phyloP scores from a whole-genome alignment of 2,888 invertebrate genomes.

The Drosophila infuscata region DNA sequence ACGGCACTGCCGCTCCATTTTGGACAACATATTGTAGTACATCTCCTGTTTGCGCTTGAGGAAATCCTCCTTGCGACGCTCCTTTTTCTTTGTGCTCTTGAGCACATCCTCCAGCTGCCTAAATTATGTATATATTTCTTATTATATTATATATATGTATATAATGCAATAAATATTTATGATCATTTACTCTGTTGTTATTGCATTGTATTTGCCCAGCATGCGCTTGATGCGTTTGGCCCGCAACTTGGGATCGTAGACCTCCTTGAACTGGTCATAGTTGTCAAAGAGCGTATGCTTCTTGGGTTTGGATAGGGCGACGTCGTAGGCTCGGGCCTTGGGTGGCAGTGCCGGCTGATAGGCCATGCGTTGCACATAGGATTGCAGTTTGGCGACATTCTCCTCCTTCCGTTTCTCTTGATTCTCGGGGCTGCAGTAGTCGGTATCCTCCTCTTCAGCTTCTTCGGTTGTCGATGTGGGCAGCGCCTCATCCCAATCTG shows the following conservation, averaged over 20 bases:
- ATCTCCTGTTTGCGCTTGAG: conserved; percentile 78
- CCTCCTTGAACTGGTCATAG: conserved; percentile 65
- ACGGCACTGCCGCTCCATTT: conserved; percentile 80
- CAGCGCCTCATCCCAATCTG: conserved; percentile 76
- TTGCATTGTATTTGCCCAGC: conserved; percentile 65
- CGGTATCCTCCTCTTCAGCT: conserved; percentile 58
- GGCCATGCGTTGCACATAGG: conserved; percentile 77
- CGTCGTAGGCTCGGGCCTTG: conserved; percentile 58
- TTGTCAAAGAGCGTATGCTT: conserved; percentile 50
- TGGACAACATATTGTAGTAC: conserved; percentile 79
- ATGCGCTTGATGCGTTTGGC: conserved; percentile 72
- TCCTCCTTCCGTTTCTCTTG: conserved; percentile 55
- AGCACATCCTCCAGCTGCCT: conserved; percentile 78
- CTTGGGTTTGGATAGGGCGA: conserved; percentile 70
- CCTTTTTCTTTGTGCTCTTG: conserved; percentile 69
- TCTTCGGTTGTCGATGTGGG: conserved; percentile 54
- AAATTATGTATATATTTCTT: background rate
- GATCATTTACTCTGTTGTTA: conserved; percentile 68
- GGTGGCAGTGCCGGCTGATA: conserved; percentile 75
- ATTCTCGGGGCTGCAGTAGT: conserved; percentile 61
- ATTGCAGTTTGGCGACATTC: conserved; percentile 66
- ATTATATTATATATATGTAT: background rate
- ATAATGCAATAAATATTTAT: background rate
- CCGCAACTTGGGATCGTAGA: conserved; percentile 70
- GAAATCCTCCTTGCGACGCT: conserved; percentile 71